These are phyloP conservation scores for Fundulus diaphanus DNA, from an alignment of 2,797 vertebrate genomes.

Conservation along the genomic window DNA sequence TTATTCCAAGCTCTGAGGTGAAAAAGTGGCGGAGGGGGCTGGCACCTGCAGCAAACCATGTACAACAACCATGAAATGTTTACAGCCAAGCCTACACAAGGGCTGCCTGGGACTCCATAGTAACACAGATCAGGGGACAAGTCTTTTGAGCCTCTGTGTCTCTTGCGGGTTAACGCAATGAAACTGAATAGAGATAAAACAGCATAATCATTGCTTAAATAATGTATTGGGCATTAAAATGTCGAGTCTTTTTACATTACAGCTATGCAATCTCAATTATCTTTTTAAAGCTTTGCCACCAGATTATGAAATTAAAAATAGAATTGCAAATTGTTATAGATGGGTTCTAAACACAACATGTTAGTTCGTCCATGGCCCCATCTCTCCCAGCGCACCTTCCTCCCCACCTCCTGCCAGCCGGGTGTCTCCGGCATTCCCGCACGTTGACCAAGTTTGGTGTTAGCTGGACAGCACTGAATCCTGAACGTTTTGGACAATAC, in stretches of 20 bases:
- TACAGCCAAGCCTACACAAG: slow-evolving; percentile 81
- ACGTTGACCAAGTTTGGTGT: too few species aligned
- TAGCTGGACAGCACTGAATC: too few species aligned
- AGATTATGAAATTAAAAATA: not conserved
- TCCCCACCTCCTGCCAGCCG: too few species aligned
- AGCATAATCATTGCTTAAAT: slow-evolving; percentile 3
- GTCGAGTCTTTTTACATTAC: slow-evolving; percentile 4
- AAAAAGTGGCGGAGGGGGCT: slow-evolving; percentile 45
- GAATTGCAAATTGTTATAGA: too few species aligned
- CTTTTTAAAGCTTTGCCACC: not conserved
- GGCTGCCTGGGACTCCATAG: slow-evolving; percentile 81
- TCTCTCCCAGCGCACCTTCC: too few species aligned
- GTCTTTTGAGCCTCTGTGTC: slow-evolving; percentile 56
- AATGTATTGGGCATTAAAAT: slow-evolving; percentile 18
- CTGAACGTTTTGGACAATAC: too few species aligned
- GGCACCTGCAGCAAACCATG: slow-evolving; percentile 77
- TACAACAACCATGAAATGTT: slow-evolving; percentile 84
- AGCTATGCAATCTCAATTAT: not conserved
- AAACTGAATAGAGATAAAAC: slow-evolving; percentile 33
- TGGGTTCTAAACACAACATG: too few species aligned
- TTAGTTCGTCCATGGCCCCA: too few species aligned
- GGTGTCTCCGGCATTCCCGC: too few species aligned
- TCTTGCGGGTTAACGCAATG: slow-evolving; percentile 52
- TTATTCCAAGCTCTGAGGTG: slow-evolving; percentile 40
- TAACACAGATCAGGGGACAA: slow-evolving; percentile 71